These are phyloP conservation scores for human (Homo sapiens) DNA, from an alignment of 2,113 vertebrate genomes.

Conservation along the genomic window GRCh38 chr16:19350501-19351000, in stretches of 20 bases:
- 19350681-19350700: neutral
- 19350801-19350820: neutral
- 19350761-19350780: neutral
- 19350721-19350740: neutral
- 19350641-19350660: neutral
- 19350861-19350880: neutral
- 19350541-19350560: neutral
- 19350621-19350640: neutral
- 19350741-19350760: neutral
- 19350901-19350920: too few species aligned
- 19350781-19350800: neutral
- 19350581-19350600: neutral
- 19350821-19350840: neutral
- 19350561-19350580: neutral
- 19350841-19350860: neutral
- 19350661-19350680: neutral
- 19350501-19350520: neutral
- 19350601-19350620: neutral
- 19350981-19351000: too few species aligned
- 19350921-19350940: too few species aligned
- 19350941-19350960: too few species aligned
- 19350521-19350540: neutral
- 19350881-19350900: neutral
- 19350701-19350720: neutral
- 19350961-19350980: too few species aligned